A percentile compares a stretch with the other conserved stretches of the same genome.
Evolutionary conservation across 1,140 invertebrate species (phyloP).

Genomic region (Procambarus clarkii): DNA sequence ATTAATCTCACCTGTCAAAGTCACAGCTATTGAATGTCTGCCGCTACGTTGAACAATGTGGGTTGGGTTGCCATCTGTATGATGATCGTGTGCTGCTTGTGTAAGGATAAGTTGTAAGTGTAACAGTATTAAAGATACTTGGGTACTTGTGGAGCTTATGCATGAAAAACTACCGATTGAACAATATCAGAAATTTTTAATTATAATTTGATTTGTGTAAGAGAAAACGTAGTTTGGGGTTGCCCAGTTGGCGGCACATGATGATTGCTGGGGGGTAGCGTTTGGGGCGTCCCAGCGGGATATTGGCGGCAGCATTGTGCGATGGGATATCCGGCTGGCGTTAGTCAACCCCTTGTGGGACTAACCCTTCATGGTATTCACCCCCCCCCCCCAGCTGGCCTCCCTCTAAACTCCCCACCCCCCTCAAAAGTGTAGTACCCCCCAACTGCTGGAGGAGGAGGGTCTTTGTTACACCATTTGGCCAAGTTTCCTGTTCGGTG

Average conservation of each 20-base stretch:
- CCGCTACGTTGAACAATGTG: slow-evolving; percentile 67
- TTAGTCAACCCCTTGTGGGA: slow-evolving; percentile 68
- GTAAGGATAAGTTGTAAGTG: neutral
- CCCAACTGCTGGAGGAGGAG: slow-evolving; percentile 31
- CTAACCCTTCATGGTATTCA: slow-evolving; percentile 63
- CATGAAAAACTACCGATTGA: neutral
- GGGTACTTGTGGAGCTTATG: neutral
- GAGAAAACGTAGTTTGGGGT: slow-evolving; percentile 30
- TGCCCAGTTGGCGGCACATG: slow-evolving; percentile 48
- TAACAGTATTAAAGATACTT: neutral
- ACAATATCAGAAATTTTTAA: neutral
- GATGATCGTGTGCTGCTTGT: slow-evolving; percentile 8
- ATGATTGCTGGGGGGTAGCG: slow-evolving; percentile 41
- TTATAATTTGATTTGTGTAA: neutral
- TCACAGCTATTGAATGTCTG: slow-evolving; percentile 65
- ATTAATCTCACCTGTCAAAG: slow-evolving; percentile 70
- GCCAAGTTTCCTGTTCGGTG: slow-evolving; percentile 67
- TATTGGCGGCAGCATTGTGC: slow-evolving; percentile 69
- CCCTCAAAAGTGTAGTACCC: slow-evolving; percentile 45
- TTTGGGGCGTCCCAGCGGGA: slow-evolving; percentile 69
- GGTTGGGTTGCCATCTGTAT: slow-evolving; percentile 59
- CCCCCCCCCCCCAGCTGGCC: neutral
- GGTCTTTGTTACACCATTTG: slow-evolving; percentile 68
- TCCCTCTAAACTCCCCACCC: slow-evolving; percentile 7
- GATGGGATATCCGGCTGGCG: slow-evolving; percentile 70